Base-by-base conservation (phyloP, 2,888 invertebrate genomes). In the Phorcus lineatus region DNA sequence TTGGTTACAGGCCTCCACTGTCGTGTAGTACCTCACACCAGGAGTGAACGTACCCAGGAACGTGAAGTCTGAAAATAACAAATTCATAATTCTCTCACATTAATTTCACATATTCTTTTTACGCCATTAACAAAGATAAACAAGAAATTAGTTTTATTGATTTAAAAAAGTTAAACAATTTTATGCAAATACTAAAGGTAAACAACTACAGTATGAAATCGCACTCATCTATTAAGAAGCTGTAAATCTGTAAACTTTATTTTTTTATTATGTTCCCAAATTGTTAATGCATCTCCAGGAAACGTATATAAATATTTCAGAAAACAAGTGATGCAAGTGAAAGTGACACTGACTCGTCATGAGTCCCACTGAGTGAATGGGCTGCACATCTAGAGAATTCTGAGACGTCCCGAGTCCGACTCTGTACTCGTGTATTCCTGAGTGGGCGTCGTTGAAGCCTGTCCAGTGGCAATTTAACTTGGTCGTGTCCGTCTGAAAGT, bases 1-100 rank as follows among this genome's bases (percentile, higher is more conserved):
- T 40, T 55, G 28, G 24, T 81, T 81, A 55, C 81, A 81, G n/a
- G 81, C 81, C 67, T 81, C 78, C 13, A 81, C 78, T 17, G 77
- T 78, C 0, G 53, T 74, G 36, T 77, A 81, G 36, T 81, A 81
- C n/a, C 57, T 62, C 28, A 36, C 31, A 13, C 81, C 81, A 1
- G 77, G 81, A 11, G 28, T 31, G 19, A 66, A 80, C 24, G 54
- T 17, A 40, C 53, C 36, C 17, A 28, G 24, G 28, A 24, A 62
- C 2, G 24, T 62, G n/a, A 28, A 22, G 28, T 24, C 62, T 62
- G 62, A 62, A 62, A 62, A 16, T 7, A 36, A 36, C 36, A 4
- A 36, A 4, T 2, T 36, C 36, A 36, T 4, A 36, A 4, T 2
- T 36, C 4, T 4, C 2, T 36, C 36, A 36, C 4, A 7, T 36